Evolutionary conservation across 2,113 vertebrate genomes (phyloP).

Genomic region (Thunnus maccoyii): DNA sequence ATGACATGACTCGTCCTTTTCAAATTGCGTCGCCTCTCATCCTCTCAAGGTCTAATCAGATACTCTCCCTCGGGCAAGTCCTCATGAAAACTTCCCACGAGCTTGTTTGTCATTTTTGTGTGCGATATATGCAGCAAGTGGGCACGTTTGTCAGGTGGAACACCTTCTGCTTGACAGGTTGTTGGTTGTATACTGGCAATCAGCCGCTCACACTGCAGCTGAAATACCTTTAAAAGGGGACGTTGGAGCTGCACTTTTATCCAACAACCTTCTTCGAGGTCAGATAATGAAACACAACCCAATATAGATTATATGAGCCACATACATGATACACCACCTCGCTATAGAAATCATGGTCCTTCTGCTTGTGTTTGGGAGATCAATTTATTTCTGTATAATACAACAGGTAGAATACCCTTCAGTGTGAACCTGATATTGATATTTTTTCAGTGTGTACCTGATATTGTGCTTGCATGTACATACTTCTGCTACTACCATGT

Average conservation of each 20-base stretch:
- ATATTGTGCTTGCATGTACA: constrained; percentile 21
- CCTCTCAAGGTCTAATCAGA: constrained; percentile 41
- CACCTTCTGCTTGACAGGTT: constrained; percentile 24
- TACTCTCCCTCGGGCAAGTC: constrained; percentile 21
- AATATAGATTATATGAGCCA: background rate
- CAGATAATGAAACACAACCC: background rate
- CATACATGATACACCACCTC: constrained; percentile 8
- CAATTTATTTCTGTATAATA: background rate
- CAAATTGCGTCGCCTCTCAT: constrained; percentile 34
- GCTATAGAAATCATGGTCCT: constrained; percentile 10
- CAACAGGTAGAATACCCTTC: constrained; percentile 38
- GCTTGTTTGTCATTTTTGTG: constrained; percentile 42
- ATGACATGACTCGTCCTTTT: constrained; percentile 52
- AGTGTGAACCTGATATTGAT: too few relatives aligned
- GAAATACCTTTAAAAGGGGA: background rate
- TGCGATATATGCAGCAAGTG: constrained; percentile 36
- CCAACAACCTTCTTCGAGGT: background rate
- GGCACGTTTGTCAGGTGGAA: constrained; percentile 38
- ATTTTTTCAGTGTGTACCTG: background rate
- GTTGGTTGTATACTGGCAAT: constrained; percentile 19
- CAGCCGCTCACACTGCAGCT: constrained; percentile 42
- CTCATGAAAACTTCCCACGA: constrained; percentile 16
- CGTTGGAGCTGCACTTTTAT: background rate
- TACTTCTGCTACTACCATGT: constrained; percentile 4
- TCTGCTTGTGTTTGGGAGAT: constrained; percentile 3